phyloP scores from a whole-genome alignment of 2,888 invertebrate species.

The Synergus umbraculus region DNA sequence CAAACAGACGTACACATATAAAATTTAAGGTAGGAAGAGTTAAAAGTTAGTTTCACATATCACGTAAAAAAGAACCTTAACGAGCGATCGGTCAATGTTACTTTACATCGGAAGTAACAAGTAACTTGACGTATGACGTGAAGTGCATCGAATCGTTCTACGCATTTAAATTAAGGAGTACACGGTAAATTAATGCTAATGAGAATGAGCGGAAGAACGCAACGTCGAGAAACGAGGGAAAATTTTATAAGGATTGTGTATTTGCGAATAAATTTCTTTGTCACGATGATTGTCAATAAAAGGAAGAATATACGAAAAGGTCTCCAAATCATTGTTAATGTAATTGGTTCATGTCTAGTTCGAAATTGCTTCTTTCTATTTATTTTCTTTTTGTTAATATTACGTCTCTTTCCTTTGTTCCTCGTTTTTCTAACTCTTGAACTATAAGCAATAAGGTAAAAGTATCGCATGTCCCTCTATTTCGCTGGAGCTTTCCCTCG shows the following conservation, averaged over 20 bases:
- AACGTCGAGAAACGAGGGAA: slow-evolving; percentile 51
- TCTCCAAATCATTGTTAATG: slow-evolving; percentile 17
- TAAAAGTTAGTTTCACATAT: slow-evolving; percentile 72
- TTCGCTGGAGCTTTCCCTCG: slow-evolving; percentile 44
- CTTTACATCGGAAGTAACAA: slow-evolving; percentile 42
- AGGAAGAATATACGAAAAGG: slow-evolving; percentile 55
- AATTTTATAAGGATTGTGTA: slow-evolving; percentile 24
- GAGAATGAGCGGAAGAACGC: slow-evolving; percentile 46
- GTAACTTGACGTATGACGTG: slow-evolving; percentile 31
- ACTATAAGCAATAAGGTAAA: not conserved
- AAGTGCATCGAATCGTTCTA: slow-evolving; percentile 38
- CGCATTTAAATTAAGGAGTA: slow-evolving; percentile 41
- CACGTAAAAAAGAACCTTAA: slow-evolving; percentile 59
- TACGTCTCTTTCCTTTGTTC: not conserved
- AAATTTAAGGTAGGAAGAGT: slow-evolving; percentile 65
- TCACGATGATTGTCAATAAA: slow-evolving; percentile 72
- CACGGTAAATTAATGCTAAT: slow-evolving; percentile 37
- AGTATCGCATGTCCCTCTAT: slow-evolving; percentile 24
- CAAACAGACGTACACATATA: slow-evolving; percentile 68
- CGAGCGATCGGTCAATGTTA: slow-evolving; percentile 59
- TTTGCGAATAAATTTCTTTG: slow-evolving; percentile 67
- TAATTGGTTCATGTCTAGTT: not conserved
- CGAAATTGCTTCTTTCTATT: not conserved
- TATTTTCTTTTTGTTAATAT: not conserved
- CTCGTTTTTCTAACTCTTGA: slow-evolving; percentile 4